phyloP scores from a whole-genome alignment of 2,113 vertebrate species.

The Pungitius pungitius region DNA sequence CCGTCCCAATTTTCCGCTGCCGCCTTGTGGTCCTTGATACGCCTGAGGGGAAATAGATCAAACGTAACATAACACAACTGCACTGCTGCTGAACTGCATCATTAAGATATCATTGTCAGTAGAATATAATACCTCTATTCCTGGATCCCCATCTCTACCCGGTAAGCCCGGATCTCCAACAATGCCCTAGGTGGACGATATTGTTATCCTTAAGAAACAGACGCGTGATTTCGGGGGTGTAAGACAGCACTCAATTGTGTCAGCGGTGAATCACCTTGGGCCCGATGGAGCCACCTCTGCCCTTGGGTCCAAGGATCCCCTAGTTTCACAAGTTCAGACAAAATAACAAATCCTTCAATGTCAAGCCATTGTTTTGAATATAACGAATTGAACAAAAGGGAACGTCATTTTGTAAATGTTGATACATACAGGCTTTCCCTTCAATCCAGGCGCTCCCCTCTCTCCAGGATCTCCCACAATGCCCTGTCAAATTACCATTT shows the following conservation, averaged over 20 bases:
- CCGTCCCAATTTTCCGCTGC: conserved; percentile 70
- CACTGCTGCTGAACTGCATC: neutral
- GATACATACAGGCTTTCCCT: conserved; percentile 81
- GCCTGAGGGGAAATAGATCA: conserved; percentile 67
- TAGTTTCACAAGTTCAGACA: conserved; percentile 48
- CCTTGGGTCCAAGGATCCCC: conserved; percentile 76
- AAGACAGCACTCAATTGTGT: neutral
- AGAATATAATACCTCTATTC: conserved; percentile 78
- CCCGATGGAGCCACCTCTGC: conserved; percentile 73
- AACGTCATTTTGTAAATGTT: neutral
- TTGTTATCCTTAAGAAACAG: conserved; percentile 12
- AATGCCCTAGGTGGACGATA: conserved; percentile 75
- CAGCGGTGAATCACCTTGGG: conserved; percentile 68
- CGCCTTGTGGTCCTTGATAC: conserved; percentile 84
- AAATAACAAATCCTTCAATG: neutral
- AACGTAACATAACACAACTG: neutral
- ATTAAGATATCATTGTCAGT: neutral
- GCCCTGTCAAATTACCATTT: conserved; percentile 71
- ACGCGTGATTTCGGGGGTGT: neutral
- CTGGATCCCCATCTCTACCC: conserved; percentile 82
- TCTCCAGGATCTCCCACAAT: conserved; percentile 84
- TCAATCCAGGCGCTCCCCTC: conserved; percentile 75
- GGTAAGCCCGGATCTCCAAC: conserved; percentile 80
- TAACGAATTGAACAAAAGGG: conserved; percentile 6
- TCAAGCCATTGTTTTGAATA: neutral